Base-by-base conservation (phyloP, 1,140 invertebrate species). In the Sarcophaga peregrina region DNA sequence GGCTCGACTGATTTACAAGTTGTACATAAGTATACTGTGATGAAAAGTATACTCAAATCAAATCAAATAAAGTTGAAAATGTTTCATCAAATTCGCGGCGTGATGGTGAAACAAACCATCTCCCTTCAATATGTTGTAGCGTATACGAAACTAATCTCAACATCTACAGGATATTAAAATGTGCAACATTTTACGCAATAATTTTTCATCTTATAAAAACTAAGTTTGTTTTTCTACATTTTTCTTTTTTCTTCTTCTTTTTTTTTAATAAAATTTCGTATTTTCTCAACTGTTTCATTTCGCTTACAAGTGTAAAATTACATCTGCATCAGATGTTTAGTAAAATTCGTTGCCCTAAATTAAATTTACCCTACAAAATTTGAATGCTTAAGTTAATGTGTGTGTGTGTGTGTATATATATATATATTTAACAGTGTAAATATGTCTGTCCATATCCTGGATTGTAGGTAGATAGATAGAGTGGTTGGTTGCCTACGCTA, bases 251-350 rank as follows among this genome's bases (percentile, higher is more conserved):
- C 25, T 37, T 37, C 25, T 37, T 37, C 1, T 37, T 37, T 37
- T 37, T 37, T 37, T 37, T 37, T 37, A 37, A 37, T 37, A 37
- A 37, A 37, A 37, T 37, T 37, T 37, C 25, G 25, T 37, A 37
- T 58, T 58, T 58, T 15, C 13, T n/a, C 15, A 58, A 54, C 54
- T 58, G 54, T 6, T n/a, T 3, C 54, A 58, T 58, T 58, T 58
- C n/a, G n/a, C n/a, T 58, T 58, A 58, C 54, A 58, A 58, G 54
- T 58, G 13, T 58, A 58, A 58, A 58, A n/a, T 58, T 58, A 58
- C 54, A 58, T 58, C 54, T 58, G 54, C 54, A 58, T 58, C 54
- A 58, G 54, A 58, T 58, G 54, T 58, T 37, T 4, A 37, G 25
- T 58, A 13, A n/a, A 58, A 58, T 58, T 58, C 4, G 25, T 15